Percentiles rank a stretch among this genome's conserved stretches.
phyloP scores from a whole-genome alignment of 2,113 vertebrate genomes.

The Bujurquina vittata region DNA sequence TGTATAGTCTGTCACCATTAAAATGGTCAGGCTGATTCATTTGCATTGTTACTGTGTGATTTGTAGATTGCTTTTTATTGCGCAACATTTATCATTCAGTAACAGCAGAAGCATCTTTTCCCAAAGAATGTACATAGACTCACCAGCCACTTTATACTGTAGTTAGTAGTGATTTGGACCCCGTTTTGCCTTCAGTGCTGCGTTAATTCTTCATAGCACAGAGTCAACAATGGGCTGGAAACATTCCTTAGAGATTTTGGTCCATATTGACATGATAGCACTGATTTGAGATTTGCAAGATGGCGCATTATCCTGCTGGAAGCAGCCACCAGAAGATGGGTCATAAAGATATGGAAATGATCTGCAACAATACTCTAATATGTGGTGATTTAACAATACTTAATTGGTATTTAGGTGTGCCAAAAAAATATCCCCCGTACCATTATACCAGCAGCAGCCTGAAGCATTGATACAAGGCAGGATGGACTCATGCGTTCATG shows the following conservation, averaged over 20 bases:
- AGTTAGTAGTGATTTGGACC: too few species aligned
- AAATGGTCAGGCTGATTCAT: constrained; percentile 21
- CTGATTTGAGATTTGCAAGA: not conserved
- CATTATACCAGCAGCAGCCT: not conserved
- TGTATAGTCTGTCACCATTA: constrained; percentile 39
- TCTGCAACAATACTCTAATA: not conserved
- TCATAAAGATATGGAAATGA: not conserved
- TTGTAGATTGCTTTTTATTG: constrained; percentile 2
- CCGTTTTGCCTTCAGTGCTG: too few species aligned
- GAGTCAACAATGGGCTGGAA: not conserved
- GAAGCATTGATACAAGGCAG: not conserved
- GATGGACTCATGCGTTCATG: not conserved
- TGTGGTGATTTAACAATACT: not conserved
- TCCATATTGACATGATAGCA: not conserved
- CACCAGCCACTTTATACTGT: not conserved
- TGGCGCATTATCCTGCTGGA: not conserved
- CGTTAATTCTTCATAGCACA: not conserved
- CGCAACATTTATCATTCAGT: constrained; percentile 4
- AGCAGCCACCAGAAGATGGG: not conserved
- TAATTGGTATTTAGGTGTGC: not conserved
- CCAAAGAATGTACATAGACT: not conserved
- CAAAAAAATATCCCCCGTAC: not conserved
- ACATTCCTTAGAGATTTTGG: not conserved
- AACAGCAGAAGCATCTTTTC: not conserved
- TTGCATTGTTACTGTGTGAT: not conserved